These are phyloP conservation scores for Himalopsyche phryganea DNA, from an alignment of 1,140 invertebrate species.

Conservation along the genomic window DNA sequence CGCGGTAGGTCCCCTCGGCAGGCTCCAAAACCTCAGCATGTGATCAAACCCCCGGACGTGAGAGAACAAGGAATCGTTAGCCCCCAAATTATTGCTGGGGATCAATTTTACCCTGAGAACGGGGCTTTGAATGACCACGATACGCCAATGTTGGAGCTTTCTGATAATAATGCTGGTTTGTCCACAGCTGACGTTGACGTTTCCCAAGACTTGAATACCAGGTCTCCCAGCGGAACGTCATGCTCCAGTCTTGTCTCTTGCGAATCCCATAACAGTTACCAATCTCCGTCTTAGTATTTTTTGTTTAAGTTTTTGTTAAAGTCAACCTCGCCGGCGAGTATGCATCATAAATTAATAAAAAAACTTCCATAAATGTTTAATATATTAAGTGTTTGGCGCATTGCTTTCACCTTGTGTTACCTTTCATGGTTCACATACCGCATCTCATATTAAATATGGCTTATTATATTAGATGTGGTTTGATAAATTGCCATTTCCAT, in stretches of 20 bases:
- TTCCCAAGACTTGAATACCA: conserved; percentile 9
- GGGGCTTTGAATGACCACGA: conserved; percentile 14
- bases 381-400: too few species aligned
- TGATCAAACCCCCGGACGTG: conserved; percentile 12
- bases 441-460: too few species aligned
- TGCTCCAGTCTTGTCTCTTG: conserved; percentile 18
- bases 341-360: too few species aligned
- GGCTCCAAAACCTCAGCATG: conserved; percentile 13
- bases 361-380: too few species aligned
- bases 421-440: too few species aligned
- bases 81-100: conserved; percentile 20
- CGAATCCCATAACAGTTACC: conserved; percentile 23
- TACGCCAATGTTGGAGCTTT: conserved; percentile 29
- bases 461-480: too few species aligned
- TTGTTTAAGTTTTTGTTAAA: background rate
- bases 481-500: too few species aligned
- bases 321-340: too few species aligned
- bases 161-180: conserved; percentile 22
- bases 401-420: too few species aligned
- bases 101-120: conserved; percentile 28
- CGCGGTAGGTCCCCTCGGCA: conserved; percentile 10
- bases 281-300: conserved; percentile 17
- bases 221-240: conserved; percentile 24
- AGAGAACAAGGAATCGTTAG: background rate
- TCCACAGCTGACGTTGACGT: conserved; percentile 19